phyloP scores from a whole-genome alignment of 2,888 invertebrate species.

The Exephanes ischioxanthus region DNA sequence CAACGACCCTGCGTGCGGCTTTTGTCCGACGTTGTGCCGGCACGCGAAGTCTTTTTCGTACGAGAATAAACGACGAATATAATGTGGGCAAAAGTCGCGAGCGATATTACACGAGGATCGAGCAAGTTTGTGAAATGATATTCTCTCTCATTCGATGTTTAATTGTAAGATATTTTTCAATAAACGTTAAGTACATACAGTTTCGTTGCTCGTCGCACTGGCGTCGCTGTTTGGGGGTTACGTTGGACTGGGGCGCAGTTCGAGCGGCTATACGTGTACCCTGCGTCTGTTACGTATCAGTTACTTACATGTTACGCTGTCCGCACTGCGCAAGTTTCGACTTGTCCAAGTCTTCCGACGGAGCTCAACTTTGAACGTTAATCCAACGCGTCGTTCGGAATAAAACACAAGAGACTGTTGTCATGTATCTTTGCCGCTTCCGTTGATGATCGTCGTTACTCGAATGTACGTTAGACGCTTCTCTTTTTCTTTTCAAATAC shows the following conservation, averaged over 20 bases:
- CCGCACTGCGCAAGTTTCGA: slow-evolving; percentile 47
- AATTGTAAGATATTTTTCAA: slow-evolving; percentile 81
- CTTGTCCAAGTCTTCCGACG: slow-evolving; percentile 26
- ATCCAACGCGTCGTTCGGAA: background rate
- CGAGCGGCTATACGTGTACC: background rate
- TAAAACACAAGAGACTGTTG: background rate
- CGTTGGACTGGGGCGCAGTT: background rate
- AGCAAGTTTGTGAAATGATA: background rate
- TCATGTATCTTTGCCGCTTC: background rate
- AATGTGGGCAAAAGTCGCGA: background rate
- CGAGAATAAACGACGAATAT: background rate
- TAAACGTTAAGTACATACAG: slow-evolving; percentile 74
- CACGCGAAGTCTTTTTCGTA: background rate
- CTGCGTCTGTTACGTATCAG: background rate
- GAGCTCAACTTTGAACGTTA: slow-evolving; percentile 18
- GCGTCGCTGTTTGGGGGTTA: slow-evolving; percentile 2
- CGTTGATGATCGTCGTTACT: background rate
- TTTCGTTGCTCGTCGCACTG: slow-evolving; percentile 12
- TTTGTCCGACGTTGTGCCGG: background rate
- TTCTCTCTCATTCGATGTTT: slow-evolving; percentile 74
- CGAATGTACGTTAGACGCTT: background rate
- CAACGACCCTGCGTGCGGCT: background rate
- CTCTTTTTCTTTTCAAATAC: background rate
- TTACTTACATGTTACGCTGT: slow-evolving; percentile 60
- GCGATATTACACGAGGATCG: slow-evolving; percentile 5